Evolutionary conservation across 1,140 invertebrate species (phyloP).

Genomic region (Pygmarrhopalites habei): DNA sequence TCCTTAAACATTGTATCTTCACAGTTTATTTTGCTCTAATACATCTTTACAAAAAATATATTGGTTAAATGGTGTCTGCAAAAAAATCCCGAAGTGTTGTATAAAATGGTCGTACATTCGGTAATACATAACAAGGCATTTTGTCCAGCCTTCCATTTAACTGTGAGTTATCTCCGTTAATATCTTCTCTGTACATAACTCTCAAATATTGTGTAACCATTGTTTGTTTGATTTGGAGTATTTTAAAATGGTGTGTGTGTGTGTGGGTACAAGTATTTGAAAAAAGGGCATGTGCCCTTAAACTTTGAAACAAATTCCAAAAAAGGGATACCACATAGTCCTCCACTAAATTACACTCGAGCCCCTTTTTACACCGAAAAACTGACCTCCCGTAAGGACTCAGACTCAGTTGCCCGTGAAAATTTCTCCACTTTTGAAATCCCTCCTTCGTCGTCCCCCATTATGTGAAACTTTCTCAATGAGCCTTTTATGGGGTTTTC

Average conservation of each 20-base stretch:
- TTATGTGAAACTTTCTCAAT: slow-evolving; percentile 8
- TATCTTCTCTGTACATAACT: too few relatives aligned
- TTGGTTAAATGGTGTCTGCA: too few relatives aligned
- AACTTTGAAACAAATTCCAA: slow-evolving; percentile 35
- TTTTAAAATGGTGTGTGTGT: background rate
- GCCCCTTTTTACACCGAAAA: slow-evolving; percentile 11
- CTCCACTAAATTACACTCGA: background rate
- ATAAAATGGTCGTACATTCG: too few relatives aligned
- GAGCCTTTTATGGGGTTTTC: background rate
- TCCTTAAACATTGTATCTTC: too few relatives aligned
- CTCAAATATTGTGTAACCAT: too few relatives aligned
- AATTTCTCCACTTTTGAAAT: slow-evolving; percentile 2
- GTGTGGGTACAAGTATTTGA: slow-evolving; percentile 1
- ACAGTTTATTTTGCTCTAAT: too few relatives aligned
- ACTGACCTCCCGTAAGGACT: slow-evolving; percentile 27
- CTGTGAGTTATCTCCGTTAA: too few relatives aligned
- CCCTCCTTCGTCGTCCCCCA: background rate
- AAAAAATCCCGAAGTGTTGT: too few relatives aligned
- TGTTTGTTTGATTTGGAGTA: too few relatives aligned
- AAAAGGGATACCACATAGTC: slow-evolving; percentile 6
- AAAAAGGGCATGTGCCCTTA: slow-evolving; percentile 36
- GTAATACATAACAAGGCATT: too few relatives aligned
- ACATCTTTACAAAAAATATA: too few relatives aligned
- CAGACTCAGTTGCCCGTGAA: slow-evolving; percentile 26
- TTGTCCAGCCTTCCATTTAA: too few relatives aligned